Conservation (phyloP, 1,140 invertebrate genomes). For the Branchinecta lindahli region DNA sequence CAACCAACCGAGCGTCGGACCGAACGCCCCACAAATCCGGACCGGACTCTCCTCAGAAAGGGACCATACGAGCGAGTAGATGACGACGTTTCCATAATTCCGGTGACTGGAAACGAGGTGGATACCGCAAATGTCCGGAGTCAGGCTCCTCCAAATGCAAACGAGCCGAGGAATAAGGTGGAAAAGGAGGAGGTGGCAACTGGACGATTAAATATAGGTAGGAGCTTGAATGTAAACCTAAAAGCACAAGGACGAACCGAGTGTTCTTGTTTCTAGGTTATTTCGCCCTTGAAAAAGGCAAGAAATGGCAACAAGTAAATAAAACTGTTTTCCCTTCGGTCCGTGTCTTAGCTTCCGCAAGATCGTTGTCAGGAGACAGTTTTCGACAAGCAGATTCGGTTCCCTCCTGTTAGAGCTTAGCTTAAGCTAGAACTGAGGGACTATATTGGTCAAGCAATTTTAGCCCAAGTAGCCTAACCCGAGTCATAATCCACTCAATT, state of each 20-base stretch:
- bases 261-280: neutral
- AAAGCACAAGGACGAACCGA: neutral
- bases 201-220: slow-evolving; percentile 55
- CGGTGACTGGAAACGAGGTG: slow-evolving; percentile 36
- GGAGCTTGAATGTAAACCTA: slow-evolving; percentile 9
- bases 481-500: too few species aligned
- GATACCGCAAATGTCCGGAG: slow-evolving; percentile 38
- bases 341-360: too few species aligned
- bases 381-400: too few species aligned
- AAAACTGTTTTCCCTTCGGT: too few species aligned
- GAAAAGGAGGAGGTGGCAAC: slow-evolving; percentile 40
- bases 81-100: slow-evolving; percentile 32
- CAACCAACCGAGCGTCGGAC: neutral
- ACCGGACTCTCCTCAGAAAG: neutral
- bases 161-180: slow-evolving; percentile 36
- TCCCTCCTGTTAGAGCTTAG: too few species aligned
- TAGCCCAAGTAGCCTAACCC: too few species aligned
- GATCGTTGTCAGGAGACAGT: too few species aligned
- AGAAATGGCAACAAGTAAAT: too few species aligned
- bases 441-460: too few species aligned
- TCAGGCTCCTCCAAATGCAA: slow-evolving; percentile 36
- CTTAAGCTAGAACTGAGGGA: too few species aligned
- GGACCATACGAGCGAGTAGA: slow-evolving; percentile 16
- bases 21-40: neutral
- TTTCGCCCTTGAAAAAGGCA: too few species aligned